These are phyloP conservation scores for Punctoribates punctum DNA, from an alignment of 2,888 invertebrate genomes.

Conservation along the genomic window DNA sequence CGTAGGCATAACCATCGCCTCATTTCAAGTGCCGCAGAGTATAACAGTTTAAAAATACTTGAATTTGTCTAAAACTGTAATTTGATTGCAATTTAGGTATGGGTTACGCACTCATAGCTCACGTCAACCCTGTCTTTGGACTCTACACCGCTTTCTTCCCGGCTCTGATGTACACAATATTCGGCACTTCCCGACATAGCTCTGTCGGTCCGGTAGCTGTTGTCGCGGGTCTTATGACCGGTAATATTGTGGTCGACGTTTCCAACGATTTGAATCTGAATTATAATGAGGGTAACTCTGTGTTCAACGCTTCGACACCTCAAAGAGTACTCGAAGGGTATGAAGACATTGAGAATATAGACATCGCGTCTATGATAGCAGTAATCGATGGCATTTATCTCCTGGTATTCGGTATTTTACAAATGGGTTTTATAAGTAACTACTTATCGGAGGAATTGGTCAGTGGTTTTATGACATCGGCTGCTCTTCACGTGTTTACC, in stretches of 20 bases:
- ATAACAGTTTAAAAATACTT: not conserved
- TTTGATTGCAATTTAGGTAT: conserved; percentile 40
- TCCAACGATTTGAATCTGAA: conserved; percentile 1
- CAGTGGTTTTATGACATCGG: conserved; percentile 42
- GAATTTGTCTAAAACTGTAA: not conserved
- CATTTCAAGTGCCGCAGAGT: conserved; percentile 50
- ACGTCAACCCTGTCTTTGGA: conserved; percentile 43
- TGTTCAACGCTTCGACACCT: not conserved
- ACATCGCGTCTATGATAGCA: conserved; percentile 44
- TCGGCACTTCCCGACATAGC: conserved; percentile 43
- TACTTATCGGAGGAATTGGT: conserved; percentile 51
- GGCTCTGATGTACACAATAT: conserved; percentile 40
- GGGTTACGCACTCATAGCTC: conserved; percentile 44
- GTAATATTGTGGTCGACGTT: conserved; percentile 35
- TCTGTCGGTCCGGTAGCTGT: conserved; percentile 41
- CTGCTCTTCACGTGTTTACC: conserved; percentile 41
- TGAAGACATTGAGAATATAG: conserved; percentile 14
- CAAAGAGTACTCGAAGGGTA: not conserved
- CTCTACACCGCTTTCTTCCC: conserved; percentile 45
- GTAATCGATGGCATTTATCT: conserved; percentile 47
- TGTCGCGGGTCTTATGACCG: conserved; percentile 40
- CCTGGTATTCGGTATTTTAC: conserved; percentile 50
- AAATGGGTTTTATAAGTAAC: conserved; percentile 50
- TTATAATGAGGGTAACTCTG: too few species aligned
- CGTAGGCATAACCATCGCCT: conserved; percentile 48